phyloP scores from a whole-genome alignment of 2,797 vertebrate genomes.

The Hybognathus amarus region DNA sequence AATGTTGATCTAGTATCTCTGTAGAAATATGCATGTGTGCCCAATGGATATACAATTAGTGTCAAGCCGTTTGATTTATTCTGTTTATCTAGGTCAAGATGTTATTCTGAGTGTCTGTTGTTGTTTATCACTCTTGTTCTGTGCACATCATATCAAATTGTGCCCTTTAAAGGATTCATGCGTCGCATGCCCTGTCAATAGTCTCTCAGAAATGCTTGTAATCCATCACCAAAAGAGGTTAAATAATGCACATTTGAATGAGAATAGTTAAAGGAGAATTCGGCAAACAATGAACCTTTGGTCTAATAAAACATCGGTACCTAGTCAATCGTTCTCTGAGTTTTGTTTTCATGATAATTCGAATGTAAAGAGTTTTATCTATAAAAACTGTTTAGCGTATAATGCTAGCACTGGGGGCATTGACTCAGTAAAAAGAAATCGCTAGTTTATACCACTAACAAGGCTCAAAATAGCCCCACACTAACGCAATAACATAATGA shows the following conservation, averaged over 20 bases:
- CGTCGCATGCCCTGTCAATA: constrained; percentile 65
- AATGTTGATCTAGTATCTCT: constrained; percentile 38
- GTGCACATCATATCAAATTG: constrained; percentile 49
- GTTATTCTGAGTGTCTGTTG: constrained; percentile 8
- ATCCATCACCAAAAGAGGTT: constrained; percentile 70
- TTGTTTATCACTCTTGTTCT: constrained; percentile 33
- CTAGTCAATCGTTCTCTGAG: too few species aligned
- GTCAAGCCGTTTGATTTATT: constrained; percentile 45
- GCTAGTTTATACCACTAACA: too few species aligned
- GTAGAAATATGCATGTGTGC: constrained; percentile 30
- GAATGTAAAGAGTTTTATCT: too few species aligned
- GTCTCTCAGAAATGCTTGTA: constrained; percentile 61
- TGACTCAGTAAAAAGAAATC: too few species aligned
- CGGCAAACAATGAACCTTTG: too few species aligned
- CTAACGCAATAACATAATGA: too few species aligned
- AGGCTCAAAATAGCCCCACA: too few species aligned
- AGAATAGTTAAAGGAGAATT: too few species aligned
- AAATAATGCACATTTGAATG: constrained; percentile 62
- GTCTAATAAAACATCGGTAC: too few species aligned
- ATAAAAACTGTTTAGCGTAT: too few species aligned
- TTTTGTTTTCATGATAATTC: too few species aligned
- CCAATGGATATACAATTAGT: constrained; percentile 39
- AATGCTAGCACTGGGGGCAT: too few species aligned
- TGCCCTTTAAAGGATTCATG: constrained; percentile 49
- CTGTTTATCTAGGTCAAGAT: constrained; percentile 11